Base-by-base conservation (phyloP, 1,140 invertebrate genomes). In the Onthophagus taurus region DNA sequence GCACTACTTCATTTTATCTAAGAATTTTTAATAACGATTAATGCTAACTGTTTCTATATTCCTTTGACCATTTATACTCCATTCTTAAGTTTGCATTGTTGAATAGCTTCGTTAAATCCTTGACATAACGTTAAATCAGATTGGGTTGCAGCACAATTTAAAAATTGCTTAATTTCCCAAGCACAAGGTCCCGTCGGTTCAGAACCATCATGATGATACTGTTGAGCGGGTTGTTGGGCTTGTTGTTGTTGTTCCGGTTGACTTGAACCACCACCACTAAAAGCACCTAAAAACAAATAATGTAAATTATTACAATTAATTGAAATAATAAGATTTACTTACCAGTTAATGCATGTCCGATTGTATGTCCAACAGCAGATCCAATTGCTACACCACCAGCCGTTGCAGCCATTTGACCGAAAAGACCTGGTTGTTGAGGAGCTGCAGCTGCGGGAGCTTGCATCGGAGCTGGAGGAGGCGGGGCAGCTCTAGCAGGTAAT, bases 31-130 rank as follows among this genome's bases (percentile, higher is more conserved):
- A n/a, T n/a, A n/a, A n/a, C n/a, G n/a, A n/a, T n/a, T n/a, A n/a
- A n/a, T n/a, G n/a, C n/a, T n/a, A n/a, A n/a, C n/a, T n/a, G n/a
- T n/a, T n/a, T n/a, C n/a, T n/a, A n/a, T n/a, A n/a, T n/a, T n/a
- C n/a, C n/a, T n/a, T n/a, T n/a, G n/a, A n/a, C n/a, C n/a, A n/a
- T n/a, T n/a, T n/a, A n/a, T n/a, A n/a, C n/a, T n/a, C n/a, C n/a
- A n/a, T n/a, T n/a, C n/a, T n/a, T n/a, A n/a, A 72, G 51, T 72
- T 88, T 88, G 82, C 91, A 95, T 63, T 93, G 87, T 53, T 88
- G 81, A 47, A 95, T 71, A 42, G 87, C 89, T 67, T 94, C 88
- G 63, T 93, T 94, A 66, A 95, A 95, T 31, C 89, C 90, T 55
- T 91, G 81, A 60, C 91, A 95, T 2, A 95, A 72, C 3, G 78